Evolutionary conservation across 2,797 vertebrate species (phyloP), one percentile per base, ranked within the genome.

Genomic region (Rhynchonycteris naso): DNA sequence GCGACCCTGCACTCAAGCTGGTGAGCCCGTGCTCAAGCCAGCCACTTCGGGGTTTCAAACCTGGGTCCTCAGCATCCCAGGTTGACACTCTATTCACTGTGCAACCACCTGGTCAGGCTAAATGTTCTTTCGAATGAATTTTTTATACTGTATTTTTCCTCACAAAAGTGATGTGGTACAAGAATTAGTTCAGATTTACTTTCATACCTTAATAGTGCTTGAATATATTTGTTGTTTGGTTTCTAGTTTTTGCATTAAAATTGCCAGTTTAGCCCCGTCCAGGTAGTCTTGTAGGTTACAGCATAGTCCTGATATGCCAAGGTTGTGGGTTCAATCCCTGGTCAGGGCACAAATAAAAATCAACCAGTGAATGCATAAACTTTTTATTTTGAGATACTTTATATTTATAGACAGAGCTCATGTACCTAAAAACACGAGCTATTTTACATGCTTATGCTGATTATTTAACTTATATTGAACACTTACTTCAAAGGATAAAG

Each of bases 371-470:
- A n/a, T n/a, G n/a, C n/a, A n/a, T n/a, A 19, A 79, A 72, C 75
- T 75, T 91, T 85, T 90, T 52, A 74, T 91, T 65, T 84, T 88
- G 35, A 85, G 21, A 76, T 88, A 74, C 12, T 63, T 68, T 72
- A 83, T 81, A 68, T 79, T 54, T 85, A 76, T 4, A 54, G 63
- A 66, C 14, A 85, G 21, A 58, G 58, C 16, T 28, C 18, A 26
- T 30, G 19, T 90, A 63, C 21, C 35, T 33, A 5, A 1, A 75
- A 91, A 78, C 7, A 71, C 24, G 30, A 71, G 30, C 76, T 90
- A 50, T 78, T 88, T 95, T 92, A 84, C 93, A 63, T 95, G n/a
- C 33, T 92, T 78, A 52, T 72, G 80, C 21, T 96, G 30, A 81
- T 85, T 84, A 68, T 89, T 89, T 90, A 91, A 75, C 8, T 84